These are phyloP conservation scores for Apolygus lucorum DNA, from an alignment of 1,140 invertebrate species.

Conservation along the genomic window DNA sequence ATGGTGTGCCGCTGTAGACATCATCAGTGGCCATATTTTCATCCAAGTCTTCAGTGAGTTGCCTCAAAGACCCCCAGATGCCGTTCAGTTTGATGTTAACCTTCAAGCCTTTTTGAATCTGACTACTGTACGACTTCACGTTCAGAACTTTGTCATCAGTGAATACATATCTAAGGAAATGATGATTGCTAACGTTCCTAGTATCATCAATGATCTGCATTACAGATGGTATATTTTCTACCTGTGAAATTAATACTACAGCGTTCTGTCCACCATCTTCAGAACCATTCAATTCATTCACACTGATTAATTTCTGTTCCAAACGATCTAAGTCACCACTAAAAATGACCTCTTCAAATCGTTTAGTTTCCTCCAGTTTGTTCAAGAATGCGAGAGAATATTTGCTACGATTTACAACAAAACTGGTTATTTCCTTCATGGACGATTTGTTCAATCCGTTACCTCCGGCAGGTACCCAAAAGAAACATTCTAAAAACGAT, in stretches of 20 bases:
- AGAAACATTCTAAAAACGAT: not conserved
- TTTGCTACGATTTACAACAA: too few species aligned
- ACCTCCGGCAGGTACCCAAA: not conserved
- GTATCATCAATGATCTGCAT: not conserved
- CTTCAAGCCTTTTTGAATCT: conserved; percentile 1
- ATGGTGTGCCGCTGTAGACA: not conserved
- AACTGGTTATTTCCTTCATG: not conserved
- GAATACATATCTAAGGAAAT: not conserved
- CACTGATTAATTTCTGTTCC: not conserved
- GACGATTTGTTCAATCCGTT: not conserved
- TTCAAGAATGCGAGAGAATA: too few species aligned
- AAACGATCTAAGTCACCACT: not conserved
- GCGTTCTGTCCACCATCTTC: not conserved
- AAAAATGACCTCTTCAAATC: not conserved
- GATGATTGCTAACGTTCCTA: not conserved
- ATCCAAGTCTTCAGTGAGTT: not conserved
- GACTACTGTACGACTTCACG: not conserved
- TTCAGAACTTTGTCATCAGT: not conserved
- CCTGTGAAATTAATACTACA: not conserved
- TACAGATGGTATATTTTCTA: not conserved
- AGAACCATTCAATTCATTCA: not conserved
- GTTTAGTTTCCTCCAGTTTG: too few species aligned
- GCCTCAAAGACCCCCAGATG: conserved; percentile 6
- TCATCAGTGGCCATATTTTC: not conserved
- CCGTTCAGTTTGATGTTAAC: not conserved